Evolutionary conservation across 2,888 invertebrate species (phyloP), one percentile per base, ranked within the genome.

Genomic region (Parnassius mnemosyne): DNA sequence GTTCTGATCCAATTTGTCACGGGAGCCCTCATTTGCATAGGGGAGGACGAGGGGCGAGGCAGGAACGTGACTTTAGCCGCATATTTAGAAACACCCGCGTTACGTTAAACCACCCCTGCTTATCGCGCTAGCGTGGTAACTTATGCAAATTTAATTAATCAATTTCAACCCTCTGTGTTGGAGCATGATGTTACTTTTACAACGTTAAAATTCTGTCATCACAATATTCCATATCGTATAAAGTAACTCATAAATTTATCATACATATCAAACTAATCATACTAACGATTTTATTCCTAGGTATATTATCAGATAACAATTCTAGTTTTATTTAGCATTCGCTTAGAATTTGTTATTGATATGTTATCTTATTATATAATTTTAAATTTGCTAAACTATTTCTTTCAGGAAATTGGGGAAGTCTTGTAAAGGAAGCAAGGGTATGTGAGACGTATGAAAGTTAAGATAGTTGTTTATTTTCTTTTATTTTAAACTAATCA

Each of bases 91-190:
- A 73, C 74, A 71, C 70, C 72, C 75, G 73, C 73, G 68, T 69
- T 72, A 68, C 68, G 68, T 70, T 69, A 66, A 69, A 69, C 70
- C 76, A 64, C 75, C 76, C 74, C 70, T 71, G 75, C 79, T 83
- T 83, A 83, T 79, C 83, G 76, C 75, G 74, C 76, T 81, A 72
- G 79, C 87, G 81, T 84, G 87, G 81, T 81, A 85, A 86, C 84
- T 87, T 89, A 89, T 90, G 89, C 84, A 86, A 89, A 89, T 88
- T 87, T 85, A 87, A 89, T 89, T 89, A 90, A 89, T 89, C 84
- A 86, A 87, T 85, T 86, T 85, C 78, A 80, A 78, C 83, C 81
- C 79, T 72, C 77, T 76, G 75, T 65, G 68, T 68, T 63, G 61
- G 65, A 69, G 67, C 62, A 66, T 60, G 61, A 53, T 65, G 60